A percentile compares a stretch with the other conserved stretches of the same genome.
Conservation (phyloP, 2,113 vertebrate genomes). For the Cariama cristata region DNA sequence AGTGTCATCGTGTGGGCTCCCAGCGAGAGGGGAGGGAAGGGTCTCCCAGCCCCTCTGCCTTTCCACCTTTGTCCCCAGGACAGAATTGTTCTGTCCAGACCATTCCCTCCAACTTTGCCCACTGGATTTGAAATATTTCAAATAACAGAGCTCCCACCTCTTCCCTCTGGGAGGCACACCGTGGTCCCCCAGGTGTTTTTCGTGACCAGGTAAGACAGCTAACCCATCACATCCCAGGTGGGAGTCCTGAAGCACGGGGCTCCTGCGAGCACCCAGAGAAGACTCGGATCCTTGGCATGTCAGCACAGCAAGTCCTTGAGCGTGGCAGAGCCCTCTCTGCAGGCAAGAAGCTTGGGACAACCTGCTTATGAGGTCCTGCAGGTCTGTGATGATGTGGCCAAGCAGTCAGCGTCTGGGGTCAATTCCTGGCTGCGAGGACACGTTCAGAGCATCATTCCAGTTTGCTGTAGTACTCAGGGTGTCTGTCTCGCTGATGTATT, state of each 20-base stretch:
- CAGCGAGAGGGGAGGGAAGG: not conserved
- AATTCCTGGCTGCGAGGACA: not conserved
- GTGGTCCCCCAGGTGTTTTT: not conserved
- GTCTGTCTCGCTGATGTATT: not conserved
- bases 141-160: not conserved
- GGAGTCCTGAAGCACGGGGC: not conserved
- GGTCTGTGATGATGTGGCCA: not conserved
- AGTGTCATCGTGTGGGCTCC: not conserved
- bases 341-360: not conserved
- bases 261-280: not conserved
- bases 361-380: not conserved
- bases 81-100: not conserved
- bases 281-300: not conserved
- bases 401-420: not conserved
- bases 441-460: rapidly evolving
- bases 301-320: not conserved
- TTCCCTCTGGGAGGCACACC: not conserved
- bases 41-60: not conserved
- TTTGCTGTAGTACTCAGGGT: not conserved
- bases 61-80: not conserved
- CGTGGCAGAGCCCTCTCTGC: not conserved
- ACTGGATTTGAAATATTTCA: not conserved
- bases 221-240: rapidly evolving
- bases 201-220: not conserved
- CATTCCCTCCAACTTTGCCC: not conserved